Base-by-base conservation (phyloP, 2,113 vertebrate genomes). In the Lycocorax pyrrhopterus region DNA sequence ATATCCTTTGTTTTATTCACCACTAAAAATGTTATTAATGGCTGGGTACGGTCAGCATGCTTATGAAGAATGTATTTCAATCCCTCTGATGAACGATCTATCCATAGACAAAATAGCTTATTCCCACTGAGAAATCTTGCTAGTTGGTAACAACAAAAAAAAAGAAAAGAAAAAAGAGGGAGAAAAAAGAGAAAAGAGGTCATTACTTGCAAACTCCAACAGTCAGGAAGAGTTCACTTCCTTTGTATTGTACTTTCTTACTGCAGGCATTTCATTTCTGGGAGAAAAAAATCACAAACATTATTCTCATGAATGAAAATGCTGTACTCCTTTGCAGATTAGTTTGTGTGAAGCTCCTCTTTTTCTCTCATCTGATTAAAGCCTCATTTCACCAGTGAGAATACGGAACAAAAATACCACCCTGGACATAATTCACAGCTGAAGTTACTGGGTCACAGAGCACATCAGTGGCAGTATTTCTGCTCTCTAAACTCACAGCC, bases 1-100 rank as follows among this genome's bases (percentile, higher is more conserved):
- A 81, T 78, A 72, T 35, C 79, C 69, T 95, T 91, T 95, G 93
- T 94, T 93, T 90, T 88, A 91, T 91, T 77, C 78, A 80, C 67
- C 68, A 59, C 87, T 76, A 90, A 91, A 62, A 79, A 55, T 83
- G 37, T 94, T 96, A 82, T 85, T 91, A 96, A 80, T 79, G 75
- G 82, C 52, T 84, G 56, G 56, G 66, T 55, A 93, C 81, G 80
- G 37, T 90, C 67, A 92, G 72, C 37, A 94, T 73, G 84, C 46
- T 93, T 66, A 55, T 59, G 67, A 93, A 94, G 87, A 83, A 87
- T 90, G 81, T 44, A 84, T 87, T 96, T 95, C 82, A 87, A 43
- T 76, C 62, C 58, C 74, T 85, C 62, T 75, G 93, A 84, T 90
- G 88, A 96, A 67, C 22, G 12, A 91, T 77, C 82, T 63, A 71